These are phyloP conservation scores for Microctenopoma lineatum DNA, from an alignment of 2,797 vertebrate genomes.

Conservation along the genomic window DNA sequence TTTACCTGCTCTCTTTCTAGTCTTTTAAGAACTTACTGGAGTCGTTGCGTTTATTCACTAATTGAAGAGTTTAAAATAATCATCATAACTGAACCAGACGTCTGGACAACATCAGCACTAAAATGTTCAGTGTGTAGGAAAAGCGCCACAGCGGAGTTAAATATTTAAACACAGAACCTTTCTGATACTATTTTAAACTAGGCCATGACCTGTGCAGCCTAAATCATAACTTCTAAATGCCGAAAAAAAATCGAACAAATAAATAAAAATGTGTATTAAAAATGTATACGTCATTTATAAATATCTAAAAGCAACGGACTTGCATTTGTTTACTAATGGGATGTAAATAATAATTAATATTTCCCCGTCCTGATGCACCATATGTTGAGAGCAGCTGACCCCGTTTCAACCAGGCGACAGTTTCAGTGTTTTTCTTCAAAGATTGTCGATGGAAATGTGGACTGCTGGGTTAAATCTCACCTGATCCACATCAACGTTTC, in stretches of 20 bases:
- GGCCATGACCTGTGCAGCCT: no score
- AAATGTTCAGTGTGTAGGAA: not conserved
- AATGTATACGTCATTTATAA: constrained; percentile 26
- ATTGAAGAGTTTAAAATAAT: not conserved
- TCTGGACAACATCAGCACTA: not conserved
- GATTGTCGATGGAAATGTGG: constrained; percentile 10
- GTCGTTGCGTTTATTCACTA: not conserved
- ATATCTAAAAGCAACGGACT: constrained; percentile 13
- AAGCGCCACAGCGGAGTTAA: not conserved
- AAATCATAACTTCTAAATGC: not conserved
- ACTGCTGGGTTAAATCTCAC: constrained; percentile 4
- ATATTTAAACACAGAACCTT: not conserved
- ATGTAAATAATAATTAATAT: constrained; percentile 54
- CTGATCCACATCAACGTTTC: not conserved
- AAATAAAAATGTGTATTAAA: constrained; percentile 11
- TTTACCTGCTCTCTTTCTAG: not conserved
- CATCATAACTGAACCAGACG: not conserved
- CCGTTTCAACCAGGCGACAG: constrained; percentile 35
- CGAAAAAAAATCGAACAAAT: no score
- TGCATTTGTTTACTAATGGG: constrained; percentile 39
- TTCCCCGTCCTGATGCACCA: constrained; percentile 39
- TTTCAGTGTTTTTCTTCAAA: constrained; percentile 28
- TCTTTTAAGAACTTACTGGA: no score
- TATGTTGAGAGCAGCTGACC: constrained; percentile 59
- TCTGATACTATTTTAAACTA: no score